Evolutionary conservation across 2,888 invertebrate species (phyloP), one percentile per base, ranked within the genome.

Genomic region (Dioctria rufipes): DNA sequence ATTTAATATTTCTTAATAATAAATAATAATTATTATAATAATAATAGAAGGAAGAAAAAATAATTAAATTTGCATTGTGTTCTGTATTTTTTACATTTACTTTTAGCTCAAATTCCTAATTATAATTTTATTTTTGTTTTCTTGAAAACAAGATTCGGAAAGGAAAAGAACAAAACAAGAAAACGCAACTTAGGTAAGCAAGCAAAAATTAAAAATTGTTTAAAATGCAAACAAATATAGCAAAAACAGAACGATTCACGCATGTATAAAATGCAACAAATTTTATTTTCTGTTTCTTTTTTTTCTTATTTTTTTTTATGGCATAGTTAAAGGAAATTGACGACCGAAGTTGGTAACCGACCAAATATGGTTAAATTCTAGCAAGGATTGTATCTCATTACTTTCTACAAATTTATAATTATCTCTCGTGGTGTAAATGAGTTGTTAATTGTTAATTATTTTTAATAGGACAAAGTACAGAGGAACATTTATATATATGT

Each of bases 371-470:
- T 49, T 25, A 25, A 54, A 54, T n/a, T 54, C 54, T n/a, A 8
- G 54, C 11, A 54, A 54, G 58, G 25, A 71, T 42, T 77, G 40
- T 77, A 63, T 77, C 43, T 79, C 73, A 73, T 78, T 78, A 61
- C 65, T 73, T 79, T 73, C 54, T 81, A 58, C 66, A 73, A 25
- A 25, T 66, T 73, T 58, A 25, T 25, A 78, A 67, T 40, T 77
- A 58, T 73, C 60, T 77, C 65, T 77, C 63, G 80, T 66, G 82
- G 83, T 82, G 83, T 83, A 83, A 83, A 83, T 81, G 81, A 82
- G 71, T 83, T 83, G 82, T 83, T 83, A 83, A 83, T 83, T 83
- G 82, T 83, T 83, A 83, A 83, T 83, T 83, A 83, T 82, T 82
- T 83, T 83, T 83, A 77, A 63, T 77, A 77, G 77, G 77, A 63